Evolutionary conservation across 2,113 vertebrate species (phyloP), one percentile per base, ranked within the genome.

Genomic region (Amphiprion percula): DNA sequence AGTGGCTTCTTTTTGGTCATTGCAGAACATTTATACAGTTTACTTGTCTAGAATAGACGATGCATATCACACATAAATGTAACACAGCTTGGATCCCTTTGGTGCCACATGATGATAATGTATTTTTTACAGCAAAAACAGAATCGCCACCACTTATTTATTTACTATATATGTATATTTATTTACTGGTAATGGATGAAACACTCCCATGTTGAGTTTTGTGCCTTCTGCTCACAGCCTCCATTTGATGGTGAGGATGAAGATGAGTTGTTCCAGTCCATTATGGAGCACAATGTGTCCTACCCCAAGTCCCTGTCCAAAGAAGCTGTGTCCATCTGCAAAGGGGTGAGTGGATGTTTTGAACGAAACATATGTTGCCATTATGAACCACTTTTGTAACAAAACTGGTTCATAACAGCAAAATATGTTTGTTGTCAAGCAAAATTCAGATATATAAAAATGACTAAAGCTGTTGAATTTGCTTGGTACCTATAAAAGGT

Each of bases 201-300:
- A 58, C 30, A 12, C 14, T 21, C 11, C 64, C 16, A 1, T 33
- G 53, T 17, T 67, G 10, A 19, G 19, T 37, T 23, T 79, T n/a
- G 46, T 74, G 23, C 23, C 23, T 74, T 64, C 54, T 11, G 8
- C 60, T 39, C 58, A 1, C 69, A 99, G 98, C 98, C 98, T 85
- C 98, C 98, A 0, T 99, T 99, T 84, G 98, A 99, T 55, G 98
- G 98, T 1, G 98, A 99, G 82, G 98, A 99, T 8, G 98, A 99
- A 80, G 98, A 99, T 0, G 98, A 99, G 60, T 92, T 99, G 79
- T 99, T 99, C 90, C 98, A 99, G 93, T 98, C 97, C 63, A 99
- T 99, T 75, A 99, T 99, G 98, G 98, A 99, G 88, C 98, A 99
- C 85, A 99, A 97, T 0, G 98, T 98, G 67, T 97, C 97, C 56